These are phyloP conservation scores for Nicator chloris DNA, from an alignment of 2,113 vertebrate genomes.

Conservation along the genomic window DNA sequence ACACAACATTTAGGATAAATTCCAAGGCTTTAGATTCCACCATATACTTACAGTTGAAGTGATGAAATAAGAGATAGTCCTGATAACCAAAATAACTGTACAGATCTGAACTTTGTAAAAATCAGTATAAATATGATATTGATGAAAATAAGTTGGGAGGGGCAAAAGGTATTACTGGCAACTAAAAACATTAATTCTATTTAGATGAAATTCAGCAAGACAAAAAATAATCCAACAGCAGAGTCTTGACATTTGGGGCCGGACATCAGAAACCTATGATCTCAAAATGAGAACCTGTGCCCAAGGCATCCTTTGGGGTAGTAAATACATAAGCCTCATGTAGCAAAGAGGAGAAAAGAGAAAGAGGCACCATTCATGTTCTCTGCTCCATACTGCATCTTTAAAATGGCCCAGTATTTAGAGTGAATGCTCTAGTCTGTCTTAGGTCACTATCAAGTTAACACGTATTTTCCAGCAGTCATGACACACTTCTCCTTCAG, in stretches of 20 bases:
- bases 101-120: background rate
- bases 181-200: background rate
- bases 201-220: background rate
- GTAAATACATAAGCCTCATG: background rate
- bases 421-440: background rate
- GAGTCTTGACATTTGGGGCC: background rate
- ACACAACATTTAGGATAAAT: background rate
- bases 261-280: background rate
- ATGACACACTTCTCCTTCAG: background rate
- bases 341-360: background rate
- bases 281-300: background rate
- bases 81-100: background rate
- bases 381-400: background rate
- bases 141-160: background rate
- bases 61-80: background rate
- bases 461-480: background rate
- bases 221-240: background rate
- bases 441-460: background rate
- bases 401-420: background rate
- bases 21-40: background rate
- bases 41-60: background rate
- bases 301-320: background rate
- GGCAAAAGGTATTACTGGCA: background rate
- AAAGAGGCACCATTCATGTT: background rate
- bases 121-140: background rate